Evolutionary conservation across 2,888 invertebrate species (phyloP).

Genomic region (Pocota personata): DNA sequence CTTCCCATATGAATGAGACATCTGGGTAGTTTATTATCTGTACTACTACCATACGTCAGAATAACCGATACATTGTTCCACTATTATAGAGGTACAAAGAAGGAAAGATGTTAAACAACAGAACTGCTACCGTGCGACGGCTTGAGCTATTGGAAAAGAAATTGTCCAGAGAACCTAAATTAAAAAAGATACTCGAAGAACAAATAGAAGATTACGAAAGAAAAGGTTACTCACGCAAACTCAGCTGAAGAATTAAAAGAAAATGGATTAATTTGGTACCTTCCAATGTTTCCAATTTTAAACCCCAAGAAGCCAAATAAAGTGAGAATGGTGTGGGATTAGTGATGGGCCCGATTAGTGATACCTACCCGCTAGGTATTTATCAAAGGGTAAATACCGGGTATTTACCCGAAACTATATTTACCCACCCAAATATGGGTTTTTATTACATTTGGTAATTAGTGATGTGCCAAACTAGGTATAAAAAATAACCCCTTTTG

Average conservation of each 20-base stretch:
- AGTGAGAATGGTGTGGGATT: conserved; percentile 76
- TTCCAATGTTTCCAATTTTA: conserved; percentile 72
- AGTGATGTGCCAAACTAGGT: no score
- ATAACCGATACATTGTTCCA: conserved; percentile 24
- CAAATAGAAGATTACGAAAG: conserved; percentile 37
- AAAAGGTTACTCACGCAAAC: conserved; percentile 56
- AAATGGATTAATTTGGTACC: conserved; percentile 74
- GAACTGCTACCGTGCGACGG: conserved; percentile 56
- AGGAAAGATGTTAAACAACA: conserved; percentile 73
- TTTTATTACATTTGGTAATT: no score
- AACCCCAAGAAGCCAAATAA: conserved; percentile 76
- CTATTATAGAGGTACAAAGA: conserved; percentile 72
- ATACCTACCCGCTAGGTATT: no score
- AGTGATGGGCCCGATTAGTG: no score
- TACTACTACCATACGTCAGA: background rate
- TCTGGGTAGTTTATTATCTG: no score
- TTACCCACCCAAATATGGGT: no score
- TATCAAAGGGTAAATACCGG: no score
- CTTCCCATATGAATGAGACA: no score
- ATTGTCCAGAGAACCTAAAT: conserved; percentile 30
- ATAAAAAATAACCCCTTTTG: no score
- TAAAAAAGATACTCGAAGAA: conserved; percentile 23
- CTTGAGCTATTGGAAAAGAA: conserved; percentile 64
- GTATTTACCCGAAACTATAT: no score
- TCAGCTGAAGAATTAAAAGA: background rate